Percentiles rank a stretch among this genome's conserved stretches.
phyloP scores from a whole-genome alignment of 1,140 invertebrate species.

The Chionoecetes opilio region DNA sequence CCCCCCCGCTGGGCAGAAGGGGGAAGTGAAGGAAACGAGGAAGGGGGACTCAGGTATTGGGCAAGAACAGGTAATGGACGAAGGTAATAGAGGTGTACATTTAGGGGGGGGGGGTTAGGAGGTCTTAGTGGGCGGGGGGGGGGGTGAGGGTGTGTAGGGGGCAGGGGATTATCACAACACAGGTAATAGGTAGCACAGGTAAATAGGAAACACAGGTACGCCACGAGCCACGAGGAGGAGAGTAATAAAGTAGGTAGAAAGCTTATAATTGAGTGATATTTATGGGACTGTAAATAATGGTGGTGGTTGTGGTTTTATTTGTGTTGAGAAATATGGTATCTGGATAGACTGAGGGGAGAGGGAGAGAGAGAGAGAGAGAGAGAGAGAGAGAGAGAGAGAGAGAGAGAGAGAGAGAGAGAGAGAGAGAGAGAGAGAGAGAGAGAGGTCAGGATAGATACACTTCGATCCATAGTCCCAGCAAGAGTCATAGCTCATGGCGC shows the following conservation, averaged over 20 bases:
- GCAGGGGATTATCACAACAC: not conserved
- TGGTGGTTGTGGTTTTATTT: not conserved
- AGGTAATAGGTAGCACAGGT: not conserved
- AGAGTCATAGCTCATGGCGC: not conserved
- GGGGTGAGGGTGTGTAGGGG: not conserved
- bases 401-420: slow-evolving; percentile 21
- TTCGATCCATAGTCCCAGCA: not conserved
- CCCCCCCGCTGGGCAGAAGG: not conserved
- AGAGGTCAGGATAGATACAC: slow-evolving; percentile 23
- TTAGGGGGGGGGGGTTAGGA: not conserved
- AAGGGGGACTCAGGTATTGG: not conserved
- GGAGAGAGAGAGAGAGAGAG: slow-evolving; percentile 47
- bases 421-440: slow-evolving; percentile 51
- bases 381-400: not conserved
- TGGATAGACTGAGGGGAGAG: not conserved
- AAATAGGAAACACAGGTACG: not conserved
- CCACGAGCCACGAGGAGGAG: not conserved
- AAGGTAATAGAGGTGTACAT: not conserved
- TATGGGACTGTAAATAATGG: not conserved
- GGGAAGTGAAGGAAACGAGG: not conserved
- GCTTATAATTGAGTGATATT: not conserved
- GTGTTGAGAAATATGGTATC: too few species aligned
- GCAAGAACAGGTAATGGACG: not conserved
- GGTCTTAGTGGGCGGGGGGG: too few species aligned
- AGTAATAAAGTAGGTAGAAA: not conserved